phyloP scores from a whole-genome alignment of 2,797 vertebrate genomes.

The Eulemur albifrons region DNA sequence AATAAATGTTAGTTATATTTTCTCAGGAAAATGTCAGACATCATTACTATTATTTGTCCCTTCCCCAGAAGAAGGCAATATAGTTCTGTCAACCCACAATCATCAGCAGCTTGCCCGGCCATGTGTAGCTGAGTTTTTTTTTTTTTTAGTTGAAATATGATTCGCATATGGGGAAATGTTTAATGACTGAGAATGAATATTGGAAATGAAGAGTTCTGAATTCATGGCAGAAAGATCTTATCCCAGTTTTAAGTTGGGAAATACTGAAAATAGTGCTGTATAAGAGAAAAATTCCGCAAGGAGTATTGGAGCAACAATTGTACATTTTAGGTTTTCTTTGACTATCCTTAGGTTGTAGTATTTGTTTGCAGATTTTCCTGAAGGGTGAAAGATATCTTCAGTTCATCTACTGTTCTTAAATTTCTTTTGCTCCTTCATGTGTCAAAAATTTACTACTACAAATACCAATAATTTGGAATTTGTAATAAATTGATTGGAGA shows the following conservation, averaged over 20 bases:
- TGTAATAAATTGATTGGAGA: background rate
- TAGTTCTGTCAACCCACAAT: background rate
- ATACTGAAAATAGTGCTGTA: background rate
- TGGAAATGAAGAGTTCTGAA: background rate
- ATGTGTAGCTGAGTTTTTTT: background rate
- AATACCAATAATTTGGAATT: conserved; percentile 1
- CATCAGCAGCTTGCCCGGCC: background rate
- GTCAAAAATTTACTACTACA: background rate
- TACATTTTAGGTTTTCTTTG: background rate
- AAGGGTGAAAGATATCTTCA: background rate
- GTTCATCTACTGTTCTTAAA: background rate
- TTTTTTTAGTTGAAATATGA: background rate
- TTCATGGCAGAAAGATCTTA: background rate
- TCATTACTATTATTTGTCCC: background rate
- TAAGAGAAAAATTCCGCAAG: background rate
- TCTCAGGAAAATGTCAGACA: background rate
- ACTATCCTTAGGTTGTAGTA: background rate
- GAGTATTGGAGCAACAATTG: background rate
- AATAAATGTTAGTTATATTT: conserved; percentile 24
- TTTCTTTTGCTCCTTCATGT: background rate
- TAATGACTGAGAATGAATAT: background rate
- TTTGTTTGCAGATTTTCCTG: background rate
- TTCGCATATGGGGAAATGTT: background rate
- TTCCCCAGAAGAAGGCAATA: background rate
- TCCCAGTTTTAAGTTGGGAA: background rate